Percentiles rank a stretch among this genome's conserved stretches.
Conservation (phyloP, 2,888 invertebrate species). For the Zelleria hepariella region DNA sequence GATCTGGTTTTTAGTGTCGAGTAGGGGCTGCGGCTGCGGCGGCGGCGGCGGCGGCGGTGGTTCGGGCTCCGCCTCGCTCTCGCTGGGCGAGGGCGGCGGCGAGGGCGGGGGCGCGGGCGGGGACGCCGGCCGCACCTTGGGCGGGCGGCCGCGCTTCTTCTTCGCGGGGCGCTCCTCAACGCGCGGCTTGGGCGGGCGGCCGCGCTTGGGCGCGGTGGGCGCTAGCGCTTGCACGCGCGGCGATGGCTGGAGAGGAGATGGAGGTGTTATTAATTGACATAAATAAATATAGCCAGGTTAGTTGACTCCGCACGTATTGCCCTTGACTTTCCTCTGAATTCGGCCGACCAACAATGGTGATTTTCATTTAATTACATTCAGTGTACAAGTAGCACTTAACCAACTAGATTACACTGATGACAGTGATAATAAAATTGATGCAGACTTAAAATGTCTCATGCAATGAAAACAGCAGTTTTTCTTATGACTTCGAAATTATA, state of each 20-base stretch:
- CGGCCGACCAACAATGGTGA: no score
- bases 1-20: slow-evolving; percentile 54
- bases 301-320: no score
- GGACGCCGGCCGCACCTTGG: slow-evolving; percentile 24
- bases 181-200: slow-evolving; percentile 64
- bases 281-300: no score
- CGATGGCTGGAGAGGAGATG: neutral
- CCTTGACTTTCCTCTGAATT: no score
- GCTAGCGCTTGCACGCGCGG: slow-evolving; percentile 2
- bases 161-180: slow-evolving; percentile 48
- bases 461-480: no score
- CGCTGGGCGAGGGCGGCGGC: slow-evolving; percentile 27
- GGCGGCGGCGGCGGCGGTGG: slow-evolving; percentile 35
- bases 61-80: slow-evolving; percentile 39
- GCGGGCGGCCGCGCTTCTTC: slow-evolving; percentile 58
- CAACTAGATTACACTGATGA: no score
- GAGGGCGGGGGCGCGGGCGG: slow-evolving; percentile 24
- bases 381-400: no score
- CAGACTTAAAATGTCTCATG: no score
- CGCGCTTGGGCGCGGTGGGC: slow-evolving; percentile 48
- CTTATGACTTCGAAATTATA: no score
- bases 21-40: slow-evolving; percentile 26
- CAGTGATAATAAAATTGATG: no score
- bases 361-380: no score
- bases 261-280: neutral